Conservation (phyloP, 2,113 vertebrate species). For the Elanoides forficatus region DNA sequence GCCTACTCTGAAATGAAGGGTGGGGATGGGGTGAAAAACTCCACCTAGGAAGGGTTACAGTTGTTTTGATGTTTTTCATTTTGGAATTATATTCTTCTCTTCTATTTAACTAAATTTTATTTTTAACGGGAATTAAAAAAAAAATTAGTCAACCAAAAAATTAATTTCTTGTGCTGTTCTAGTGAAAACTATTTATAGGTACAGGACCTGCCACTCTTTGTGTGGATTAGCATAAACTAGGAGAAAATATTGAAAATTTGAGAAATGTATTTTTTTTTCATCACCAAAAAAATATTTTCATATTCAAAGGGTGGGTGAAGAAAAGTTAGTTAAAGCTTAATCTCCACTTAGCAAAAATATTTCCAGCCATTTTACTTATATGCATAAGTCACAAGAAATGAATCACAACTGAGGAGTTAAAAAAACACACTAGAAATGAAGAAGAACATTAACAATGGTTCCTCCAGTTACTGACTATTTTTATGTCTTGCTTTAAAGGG, state of each 20-base stretch:
- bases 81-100: not conserved
- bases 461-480: not conserved
- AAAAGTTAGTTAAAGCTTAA: not conserved
- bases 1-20: not conserved
- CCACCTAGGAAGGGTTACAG: not conserved
- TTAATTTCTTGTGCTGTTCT: not conserved
- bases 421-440: not conserved
- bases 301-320: not conserved
- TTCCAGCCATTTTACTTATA: not conserved
- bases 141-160: not conserved
- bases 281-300: not conserved
- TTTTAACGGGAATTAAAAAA: not conserved
- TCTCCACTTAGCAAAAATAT: not conserved
- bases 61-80: not conserved
- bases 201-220: not conserved
- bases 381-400: not conserved
- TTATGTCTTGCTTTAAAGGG: not conserved
- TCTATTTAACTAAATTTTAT: not conserved
- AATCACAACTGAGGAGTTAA: not conserved
- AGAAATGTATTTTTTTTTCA: not conserved
- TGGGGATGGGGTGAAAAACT: not conserved
- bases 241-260: not conserved
- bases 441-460: fast-evolving
- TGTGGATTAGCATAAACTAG: not conserved
- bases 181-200: not conserved